Percentiles rank a stretch among this genome's conserved stretches.
Evolutionary conservation across 2,888 invertebrate genomes (phyloP).

Genomic region (Clunio marinus): DNA sequence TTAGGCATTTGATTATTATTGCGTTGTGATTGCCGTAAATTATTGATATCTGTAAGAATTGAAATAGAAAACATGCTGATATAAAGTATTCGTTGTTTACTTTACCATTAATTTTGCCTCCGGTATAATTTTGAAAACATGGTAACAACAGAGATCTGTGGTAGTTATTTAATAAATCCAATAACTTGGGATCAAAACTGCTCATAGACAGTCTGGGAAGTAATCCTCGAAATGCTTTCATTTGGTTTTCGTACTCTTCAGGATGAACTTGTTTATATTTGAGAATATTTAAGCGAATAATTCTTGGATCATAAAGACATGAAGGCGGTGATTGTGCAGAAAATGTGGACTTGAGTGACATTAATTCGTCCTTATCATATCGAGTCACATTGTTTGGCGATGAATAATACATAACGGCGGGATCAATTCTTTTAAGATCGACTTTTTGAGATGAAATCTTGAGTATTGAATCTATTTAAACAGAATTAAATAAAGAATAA

Average conservation of each 20-base stretch:
- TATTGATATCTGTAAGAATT: neutral
- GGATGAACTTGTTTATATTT: neutral
- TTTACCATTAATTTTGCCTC: too few species aligned
- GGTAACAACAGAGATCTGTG: conserved; percentile 7
- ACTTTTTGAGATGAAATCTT: too few species aligned
- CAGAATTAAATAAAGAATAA: too few species aligned
- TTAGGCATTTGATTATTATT: neutral
- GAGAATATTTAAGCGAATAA: neutral
- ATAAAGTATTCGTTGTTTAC: too few species aligned
- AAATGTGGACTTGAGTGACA: neutral
- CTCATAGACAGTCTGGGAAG: neutral
- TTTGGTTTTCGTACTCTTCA: neutral
- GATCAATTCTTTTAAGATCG: neutral
- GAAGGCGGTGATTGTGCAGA: neutral
- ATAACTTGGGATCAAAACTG: neutral
- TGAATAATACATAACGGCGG: neutral
- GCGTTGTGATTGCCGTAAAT: neutral
- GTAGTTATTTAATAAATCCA: neutral
- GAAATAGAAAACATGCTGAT: too few species aligned
- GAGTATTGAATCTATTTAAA: too few species aligned
- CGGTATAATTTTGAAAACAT: too few species aligned
- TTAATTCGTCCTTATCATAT: conserved; percentile 13
- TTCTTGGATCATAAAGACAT: neutral
- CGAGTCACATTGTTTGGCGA: neutral
- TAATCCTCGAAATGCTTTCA: neutral